Conservation (phyloP, 1,140 invertebrate species). For the Solenopsis invicta region DNA sequence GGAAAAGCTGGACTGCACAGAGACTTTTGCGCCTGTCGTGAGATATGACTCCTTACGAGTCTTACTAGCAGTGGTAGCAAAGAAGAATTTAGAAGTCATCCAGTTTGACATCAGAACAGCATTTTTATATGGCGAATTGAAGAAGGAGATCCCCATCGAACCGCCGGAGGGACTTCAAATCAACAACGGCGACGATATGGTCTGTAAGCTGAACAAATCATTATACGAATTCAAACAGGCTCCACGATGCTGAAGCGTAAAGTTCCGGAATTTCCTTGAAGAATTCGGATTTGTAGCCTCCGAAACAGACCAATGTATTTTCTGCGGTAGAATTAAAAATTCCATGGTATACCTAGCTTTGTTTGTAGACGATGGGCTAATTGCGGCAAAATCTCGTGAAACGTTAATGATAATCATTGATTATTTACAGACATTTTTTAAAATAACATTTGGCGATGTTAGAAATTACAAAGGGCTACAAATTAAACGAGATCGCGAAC, state of each 20-base stretch:
- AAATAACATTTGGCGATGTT: background rate
- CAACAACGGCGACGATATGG: background rate
- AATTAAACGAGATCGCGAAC: too few species aligned
- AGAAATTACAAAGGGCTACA: too few species aligned
- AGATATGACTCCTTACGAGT: too few species aligned
- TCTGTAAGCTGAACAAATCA: background rate
- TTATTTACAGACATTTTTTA: background rate
- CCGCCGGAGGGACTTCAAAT: background rate
- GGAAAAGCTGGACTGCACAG: too few species aligned
- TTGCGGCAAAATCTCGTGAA: background rate
- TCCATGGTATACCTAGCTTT: background rate
- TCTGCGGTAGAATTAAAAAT: background rate
- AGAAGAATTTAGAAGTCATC: background rate
- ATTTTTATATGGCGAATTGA: background rate
- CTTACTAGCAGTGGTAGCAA: background rate
- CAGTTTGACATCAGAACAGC: background rate
- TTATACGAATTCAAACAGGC: background rate
- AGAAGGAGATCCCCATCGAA: background rate
- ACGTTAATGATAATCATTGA: background rate
- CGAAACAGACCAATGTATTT: background rate
- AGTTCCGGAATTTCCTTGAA: background rate
- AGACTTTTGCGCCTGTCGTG: too few species aligned
- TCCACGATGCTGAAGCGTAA: background rate
- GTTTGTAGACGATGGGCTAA: background rate
- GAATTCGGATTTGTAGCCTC: background rate